Percentiles rank a stretch among this genome's conserved stretches.
Conservation (phyloP, 2,888 invertebrate species). For the Cantharis flavilabris region DNA sequence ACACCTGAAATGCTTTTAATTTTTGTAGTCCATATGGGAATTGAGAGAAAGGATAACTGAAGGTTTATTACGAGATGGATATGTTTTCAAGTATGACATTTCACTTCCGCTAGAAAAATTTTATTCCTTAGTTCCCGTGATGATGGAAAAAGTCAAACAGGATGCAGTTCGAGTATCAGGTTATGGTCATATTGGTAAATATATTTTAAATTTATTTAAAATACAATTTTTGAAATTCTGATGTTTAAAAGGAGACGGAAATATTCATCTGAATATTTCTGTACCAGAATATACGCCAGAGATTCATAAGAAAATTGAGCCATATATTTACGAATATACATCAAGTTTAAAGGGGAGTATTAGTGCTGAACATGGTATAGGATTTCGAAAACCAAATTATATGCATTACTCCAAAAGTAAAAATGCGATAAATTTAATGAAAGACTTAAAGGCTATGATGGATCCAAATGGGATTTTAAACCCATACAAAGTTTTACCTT, state of each 20-base stretch:
- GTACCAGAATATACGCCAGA: constrained; percentile 69
- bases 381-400: constrained; percentile 83
- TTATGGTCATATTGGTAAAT: constrained; percentile 91
- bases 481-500: constrained; percentile 84
- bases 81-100: constrained; percentile 94
- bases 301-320: constrained; percentile 74
- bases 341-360: constrained; percentile 81
- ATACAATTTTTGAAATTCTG: constrained; percentile 29
- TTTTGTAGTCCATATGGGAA: constrained; percentile 75
- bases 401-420: constrained; percentile 80
- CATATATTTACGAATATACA: constrained; percentile 90
- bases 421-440: constrained; percentile 80
- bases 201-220: background rate
- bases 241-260: constrained; percentile 80
- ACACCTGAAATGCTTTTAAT: background rate
- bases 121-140: constrained; percentile 79
- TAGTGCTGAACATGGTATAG: constrained; percentile 97
- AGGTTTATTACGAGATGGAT: constrained; percentile 77
- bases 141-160: constrained; percentile 68
- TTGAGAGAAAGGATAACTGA: constrained; percentile 85
- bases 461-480: constrained; percentile 96
- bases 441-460: constrained; percentile 78
- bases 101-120: constrained; percentile 84
- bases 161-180: constrained; percentile 72
- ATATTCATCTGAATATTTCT: constrained; percentile 90